Evolutionary conservation across 2,113 vertebrate genomes (phyloP).

Genomic region (Malurus melanocephalus): DNA sequence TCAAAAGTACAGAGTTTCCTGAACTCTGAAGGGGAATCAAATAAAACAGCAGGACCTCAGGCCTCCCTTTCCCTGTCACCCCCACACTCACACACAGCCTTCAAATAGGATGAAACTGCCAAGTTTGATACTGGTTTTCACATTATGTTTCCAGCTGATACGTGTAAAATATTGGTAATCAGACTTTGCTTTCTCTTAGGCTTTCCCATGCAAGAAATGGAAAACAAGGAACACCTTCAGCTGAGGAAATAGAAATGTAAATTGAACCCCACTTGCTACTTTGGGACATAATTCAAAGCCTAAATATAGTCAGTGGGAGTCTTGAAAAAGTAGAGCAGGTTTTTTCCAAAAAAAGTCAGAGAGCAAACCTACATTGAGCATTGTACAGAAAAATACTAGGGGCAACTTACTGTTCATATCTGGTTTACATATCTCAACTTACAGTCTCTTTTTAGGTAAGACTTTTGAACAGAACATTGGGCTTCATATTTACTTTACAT

Average conservation of each 20-base stretch:
- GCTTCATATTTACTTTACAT: not conserved
- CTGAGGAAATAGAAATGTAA: not conserved
- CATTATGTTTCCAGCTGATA: not conserved
- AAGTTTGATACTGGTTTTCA: not conserved
- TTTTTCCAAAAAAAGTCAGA: not conserved
- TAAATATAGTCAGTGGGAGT: not conserved
- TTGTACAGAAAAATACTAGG: not conserved
- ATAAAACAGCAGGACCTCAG: not conserved
- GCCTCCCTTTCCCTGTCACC: not conserved
- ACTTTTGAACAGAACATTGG: not conserved
- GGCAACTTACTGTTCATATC: not conserved
- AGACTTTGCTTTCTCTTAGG: not conserved
- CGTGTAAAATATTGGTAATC: accelerated
- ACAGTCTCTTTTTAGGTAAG: not conserved
- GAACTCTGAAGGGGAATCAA: not conserved
- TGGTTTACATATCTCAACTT: not conserved
- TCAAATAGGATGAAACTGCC: not conserved
- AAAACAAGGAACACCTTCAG: not conserved
- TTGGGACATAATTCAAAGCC: not conserved
- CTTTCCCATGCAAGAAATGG: not conserved
- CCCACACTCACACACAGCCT: not conserved
- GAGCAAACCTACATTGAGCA: not conserved
- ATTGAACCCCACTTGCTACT: not conserved
- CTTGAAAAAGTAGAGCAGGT: not conserved
- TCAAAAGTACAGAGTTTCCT: not conserved